phyloP scores from a whole-genome alignment of 92 coral and sea anemone genomes.

The Chrysogorgia sp. region DNA sequence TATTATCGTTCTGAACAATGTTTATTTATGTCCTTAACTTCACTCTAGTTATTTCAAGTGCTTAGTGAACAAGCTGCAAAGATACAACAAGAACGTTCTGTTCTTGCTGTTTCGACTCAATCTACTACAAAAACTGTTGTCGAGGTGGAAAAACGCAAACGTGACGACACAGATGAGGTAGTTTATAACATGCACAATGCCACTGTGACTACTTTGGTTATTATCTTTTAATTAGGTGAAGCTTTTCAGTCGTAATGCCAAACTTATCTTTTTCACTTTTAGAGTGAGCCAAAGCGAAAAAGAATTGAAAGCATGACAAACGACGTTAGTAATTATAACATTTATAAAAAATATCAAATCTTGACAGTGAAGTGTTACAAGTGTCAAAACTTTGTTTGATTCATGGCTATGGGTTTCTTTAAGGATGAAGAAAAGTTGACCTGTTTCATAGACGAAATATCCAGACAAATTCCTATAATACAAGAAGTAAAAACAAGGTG shows the following conservation, averaged over 20 bases:
- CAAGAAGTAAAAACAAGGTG: not conserved
- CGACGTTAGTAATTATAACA: slow-evolving; percentile 15
- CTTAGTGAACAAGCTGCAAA: slow-evolving; percentile 16
- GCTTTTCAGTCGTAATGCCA: not conserved
- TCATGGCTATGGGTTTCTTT: not conserved
- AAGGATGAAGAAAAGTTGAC: slow-evolving; percentile 8
- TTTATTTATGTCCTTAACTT: not conserved
- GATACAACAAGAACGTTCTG: not conserved
- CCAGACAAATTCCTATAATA: not conserved
- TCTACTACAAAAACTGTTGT: not conserved
- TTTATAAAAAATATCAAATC: not conserved
- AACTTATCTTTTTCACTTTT: not conserved
- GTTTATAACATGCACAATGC: not conserved
- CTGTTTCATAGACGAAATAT: slow-evolving; percentile 11
- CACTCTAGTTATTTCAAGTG: not conserved
- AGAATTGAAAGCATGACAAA: slow-evolving; percentile 16
- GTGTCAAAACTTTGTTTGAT: not conserved
- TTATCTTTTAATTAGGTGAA: too few species aligned
- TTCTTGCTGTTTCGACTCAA: not conserved
- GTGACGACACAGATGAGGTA: slow-evolving; percentile 7
- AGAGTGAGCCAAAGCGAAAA: slow-evolving; percentile 29
- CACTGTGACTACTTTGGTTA: not conserved
- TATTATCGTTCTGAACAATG: not conserved
- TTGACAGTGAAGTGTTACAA: not conserved
- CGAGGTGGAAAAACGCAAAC: slow-evolving; percentile 15